Evolutionary conservation across 2,888 invertebrate species (phyloP), one percentile per base, ranked within the genome.

Genomic region (Rapana venosa): DNA sequence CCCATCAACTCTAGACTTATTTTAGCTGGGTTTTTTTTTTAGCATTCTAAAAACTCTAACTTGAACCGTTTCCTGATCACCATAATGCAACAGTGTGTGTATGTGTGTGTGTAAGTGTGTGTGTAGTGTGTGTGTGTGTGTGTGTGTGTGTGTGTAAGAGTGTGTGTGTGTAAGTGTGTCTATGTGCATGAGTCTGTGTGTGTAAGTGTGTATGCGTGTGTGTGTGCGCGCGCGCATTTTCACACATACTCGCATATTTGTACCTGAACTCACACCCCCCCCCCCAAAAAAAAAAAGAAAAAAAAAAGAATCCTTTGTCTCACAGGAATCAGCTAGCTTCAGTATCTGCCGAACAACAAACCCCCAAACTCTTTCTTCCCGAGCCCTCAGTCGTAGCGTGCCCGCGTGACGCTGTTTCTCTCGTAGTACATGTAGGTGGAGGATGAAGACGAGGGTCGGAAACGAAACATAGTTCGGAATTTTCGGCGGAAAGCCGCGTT

Each of bases 401-500:
- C 93, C 83, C 93, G 93, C 20, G 93, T 93, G 83, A 94, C 89
- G 88, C 94, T 94, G 74, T 94, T 94, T 84, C 93, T 90, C 36
- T 93, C 93, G 32, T 90, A 89, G 32, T 90, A 91, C 32, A 87
- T 89, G 47, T 92, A 90, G 56, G 91, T 58, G 30, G 90, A 87
- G 17, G 88, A 79, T 35, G 84, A 84, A 5, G 77, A 61, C 84
- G 84, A 61, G 6, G 79, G 47, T 58, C 90, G 88, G 79, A 88
- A 91, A 26, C 91, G 87, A 11, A 95, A 90, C 96, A 96, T 96
- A 58, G 93, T 94, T 35, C 95, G 91, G 91, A 96, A 96, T 91
- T 96, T 96, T 61, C 96, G 93, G 85, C 96, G 95, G 93, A 97
- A 97, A 92, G 96, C 96, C 26, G 95, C 95, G 93, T 97, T 97